Percentiles rank a stretch among this genome's conserved stretches.
phyloP scores from a whole-genome alignment of 1,140 invertebrate species.

The Diorhabda sublineata region DNA sequence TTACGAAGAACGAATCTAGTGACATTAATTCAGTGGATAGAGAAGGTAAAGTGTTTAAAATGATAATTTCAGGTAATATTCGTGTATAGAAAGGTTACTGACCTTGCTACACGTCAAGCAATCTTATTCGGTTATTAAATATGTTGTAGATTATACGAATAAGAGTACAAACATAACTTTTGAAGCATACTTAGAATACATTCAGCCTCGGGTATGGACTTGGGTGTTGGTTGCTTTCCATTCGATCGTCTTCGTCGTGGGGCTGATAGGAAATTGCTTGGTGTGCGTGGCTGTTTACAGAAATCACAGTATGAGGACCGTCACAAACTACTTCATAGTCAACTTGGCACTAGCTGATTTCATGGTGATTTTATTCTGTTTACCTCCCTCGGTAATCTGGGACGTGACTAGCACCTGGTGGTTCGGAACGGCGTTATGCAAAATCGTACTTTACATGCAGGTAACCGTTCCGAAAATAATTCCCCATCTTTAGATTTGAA shows the following conservation, averaged over 20 bases:
- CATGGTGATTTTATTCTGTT: constrained; percentile 81
- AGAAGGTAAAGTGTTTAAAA: no score
- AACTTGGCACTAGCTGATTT: constrained; percentile 89
- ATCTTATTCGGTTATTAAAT: no score
- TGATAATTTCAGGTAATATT: no score
- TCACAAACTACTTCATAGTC: constrained; percentile 91
- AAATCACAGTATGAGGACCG: constrained; percentile 81
- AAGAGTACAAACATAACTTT: background rate
- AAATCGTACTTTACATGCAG: constrained; percentile 81
- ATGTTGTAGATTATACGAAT: no score
- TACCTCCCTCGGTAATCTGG: constrained; percentile 82
- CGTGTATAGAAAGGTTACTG: no score
- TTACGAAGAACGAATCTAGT: no score
- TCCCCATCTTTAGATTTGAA: no score
- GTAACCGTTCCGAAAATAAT: constrained; percentile 50
- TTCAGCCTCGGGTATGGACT: constrained; percentile 40
- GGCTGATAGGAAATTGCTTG: constrained; percentile 68
- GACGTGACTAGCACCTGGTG: constrained; percentile 91
- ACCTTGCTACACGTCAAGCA: no score
- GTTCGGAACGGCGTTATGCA: constrained; percentile 74
- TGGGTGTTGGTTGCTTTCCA: constrained; percentile 42
- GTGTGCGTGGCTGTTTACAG: constrained; percentile 86
- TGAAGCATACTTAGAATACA: constrained; percentile 30
- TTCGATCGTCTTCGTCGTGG: constrained; percentile 40
- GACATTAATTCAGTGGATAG: no score